Evolutionary conservation across 2,113 vertebrate species (phyloP).

Genomic region (Cacatua alba): DNA sequence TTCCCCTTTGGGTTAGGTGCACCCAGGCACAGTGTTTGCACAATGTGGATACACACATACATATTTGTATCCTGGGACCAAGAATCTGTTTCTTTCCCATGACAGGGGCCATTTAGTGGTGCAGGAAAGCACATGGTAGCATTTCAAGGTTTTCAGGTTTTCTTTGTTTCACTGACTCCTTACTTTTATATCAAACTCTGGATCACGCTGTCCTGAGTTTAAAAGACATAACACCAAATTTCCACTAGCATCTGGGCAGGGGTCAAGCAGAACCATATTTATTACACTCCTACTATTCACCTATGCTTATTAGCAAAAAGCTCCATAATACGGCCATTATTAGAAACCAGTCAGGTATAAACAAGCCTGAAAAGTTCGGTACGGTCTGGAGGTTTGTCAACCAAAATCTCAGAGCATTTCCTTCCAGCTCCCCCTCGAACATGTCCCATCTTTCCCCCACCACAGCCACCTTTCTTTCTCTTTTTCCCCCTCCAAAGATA

Average conservation of each 20-base stretch:
- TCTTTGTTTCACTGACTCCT: not conserved
- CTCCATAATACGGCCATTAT: not conserved
- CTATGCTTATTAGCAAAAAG: not conserved
- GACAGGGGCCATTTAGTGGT: not conserved
- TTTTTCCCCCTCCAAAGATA: not conserved
- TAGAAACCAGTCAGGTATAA: not conserved
- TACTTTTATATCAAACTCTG: not conserved
- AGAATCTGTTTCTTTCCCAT: not conserved
- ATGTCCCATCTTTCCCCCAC: not conserved
- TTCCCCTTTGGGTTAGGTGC: not conserved
- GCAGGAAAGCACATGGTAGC: rapidly evolving
- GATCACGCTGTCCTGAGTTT: not conserved
- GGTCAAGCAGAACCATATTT: not conserved
- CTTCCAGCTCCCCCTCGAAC: not conserved
- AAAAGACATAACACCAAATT: not conserved
- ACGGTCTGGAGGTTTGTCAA: not conserved
- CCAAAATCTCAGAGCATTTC: not conserved
- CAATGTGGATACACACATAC: not conserved
- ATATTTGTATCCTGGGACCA: not conserved
- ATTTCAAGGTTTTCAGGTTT: not conserved
- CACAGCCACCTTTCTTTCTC: not conserved
- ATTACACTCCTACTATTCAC: not conserved
- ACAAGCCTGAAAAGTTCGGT: not conserved
- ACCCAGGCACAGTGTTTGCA: rapidly evolving
- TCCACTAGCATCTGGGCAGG: not conserved